These are phyloP conservation scores for Erythrocercus mccallii DNA, from an alignment of 2,113 vertebrate genomes.

Conservation along the genomic window DNA sequence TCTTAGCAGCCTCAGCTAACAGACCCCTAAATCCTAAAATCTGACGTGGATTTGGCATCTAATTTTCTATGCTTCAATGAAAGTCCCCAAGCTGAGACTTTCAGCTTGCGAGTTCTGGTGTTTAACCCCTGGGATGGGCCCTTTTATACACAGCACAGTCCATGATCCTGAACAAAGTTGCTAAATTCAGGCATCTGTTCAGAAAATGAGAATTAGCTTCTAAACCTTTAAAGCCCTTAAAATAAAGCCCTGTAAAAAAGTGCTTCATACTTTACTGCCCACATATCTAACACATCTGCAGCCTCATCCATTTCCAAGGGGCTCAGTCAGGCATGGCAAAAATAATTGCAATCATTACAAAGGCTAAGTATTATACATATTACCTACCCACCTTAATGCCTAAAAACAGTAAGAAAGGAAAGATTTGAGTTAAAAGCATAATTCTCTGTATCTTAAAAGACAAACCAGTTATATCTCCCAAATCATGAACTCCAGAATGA, in stretches of 20 bases:
- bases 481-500: neutral
- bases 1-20: neutral
- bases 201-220: neutral
- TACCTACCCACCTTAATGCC: neutral
- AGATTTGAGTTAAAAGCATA: neutral
- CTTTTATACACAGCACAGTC: neutral
- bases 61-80: fast-evolving
- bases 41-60: neutral
- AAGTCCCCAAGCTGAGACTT: neutral
- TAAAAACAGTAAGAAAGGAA: neutral
- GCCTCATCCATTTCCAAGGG: neutral
- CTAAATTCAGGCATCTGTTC: neutral
- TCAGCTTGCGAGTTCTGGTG: neutral
- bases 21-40: neutral
- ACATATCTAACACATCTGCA: neutral
- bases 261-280: neutral
- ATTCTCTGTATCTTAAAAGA: neutral
- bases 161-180: neutral
- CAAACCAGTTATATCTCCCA: neutral
- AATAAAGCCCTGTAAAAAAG: neutral
- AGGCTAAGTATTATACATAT: neutral
- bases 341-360: neutral
- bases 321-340: neutral
- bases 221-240: neutral
- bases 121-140: neutral